A percentile compares a stretch with the other conserved stretches of the same genome.
Evolutionary conservation across 2,888 invertebrate species (phyloP).

Genomic region (Sarcophaga subvicina): DNA sequence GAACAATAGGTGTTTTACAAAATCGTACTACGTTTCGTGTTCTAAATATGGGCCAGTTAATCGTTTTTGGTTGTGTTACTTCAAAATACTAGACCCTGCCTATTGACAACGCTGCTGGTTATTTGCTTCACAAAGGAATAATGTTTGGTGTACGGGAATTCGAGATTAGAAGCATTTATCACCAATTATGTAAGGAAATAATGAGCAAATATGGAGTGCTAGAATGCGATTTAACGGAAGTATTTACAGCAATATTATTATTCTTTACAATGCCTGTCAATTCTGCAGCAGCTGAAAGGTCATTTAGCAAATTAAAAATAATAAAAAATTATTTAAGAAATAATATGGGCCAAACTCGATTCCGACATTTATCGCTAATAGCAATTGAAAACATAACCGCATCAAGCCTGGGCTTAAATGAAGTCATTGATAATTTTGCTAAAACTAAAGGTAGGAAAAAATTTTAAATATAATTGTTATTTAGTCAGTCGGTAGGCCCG

Average conservation of each 20-base stretch:
- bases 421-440: too few relatives aligned
- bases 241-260: conserved; percentile 56
- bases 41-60: too few relatives aligned
- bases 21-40: too few relatives aligned
- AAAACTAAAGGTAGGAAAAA: too few relatives aligned
- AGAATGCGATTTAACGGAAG: conserved; percentile 57
- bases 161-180: neutral
- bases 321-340: too few relatives aligned
- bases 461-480: too few relatives aligned
- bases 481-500: neutral
- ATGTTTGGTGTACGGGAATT: too few relatives aligned
- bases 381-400: neutral
- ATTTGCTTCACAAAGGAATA: too few relatives aligned
- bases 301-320: neutral
- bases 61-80: too few relatives aligned
- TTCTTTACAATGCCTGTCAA: conserved; percentile 3
- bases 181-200: conserved; percentile 21
- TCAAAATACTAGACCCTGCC: too few relatives aligned
- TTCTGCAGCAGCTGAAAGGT: conserved; percentile 14
- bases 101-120: too few relatives aligned
- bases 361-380: neutral
- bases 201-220: conserved; percentile 46
- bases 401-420: neutral
- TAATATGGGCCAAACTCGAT: neutral
- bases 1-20: too few relatives aligned